Evolutionary conservation across 2,888 invertebrate species (phyloP).

Genomic region (Lasioglossum lativentre): DNA sequence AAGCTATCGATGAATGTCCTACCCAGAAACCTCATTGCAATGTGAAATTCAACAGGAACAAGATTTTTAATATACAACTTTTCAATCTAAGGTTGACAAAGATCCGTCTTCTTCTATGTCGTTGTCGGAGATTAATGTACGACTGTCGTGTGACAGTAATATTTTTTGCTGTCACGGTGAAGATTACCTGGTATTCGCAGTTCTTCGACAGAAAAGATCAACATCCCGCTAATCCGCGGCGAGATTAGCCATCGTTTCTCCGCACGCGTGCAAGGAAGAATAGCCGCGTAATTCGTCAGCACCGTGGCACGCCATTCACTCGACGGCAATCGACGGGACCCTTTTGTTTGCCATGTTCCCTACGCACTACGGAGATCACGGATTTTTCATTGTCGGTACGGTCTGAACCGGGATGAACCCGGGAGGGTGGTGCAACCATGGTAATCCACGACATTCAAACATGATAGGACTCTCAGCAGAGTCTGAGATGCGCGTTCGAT

Average conservation of each 20-base stretch:
- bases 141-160: not conserved
- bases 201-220: slow-evolving; percentile 15
- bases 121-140: not conserved
- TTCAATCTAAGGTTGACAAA: not conserved
- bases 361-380: slow-evolving; percentile 21
- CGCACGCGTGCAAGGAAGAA: slow-evolving; percentile 45
- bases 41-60: not conserved
- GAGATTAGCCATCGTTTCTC: slow-evolving; percentile 40
- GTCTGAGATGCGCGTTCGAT: not conserved
- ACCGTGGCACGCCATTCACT: slow-evolving; percentile 60
- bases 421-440: slow-evolving; percentile 2
- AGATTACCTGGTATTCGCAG: slow-evolving; percentile 14
- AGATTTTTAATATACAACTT: not conserved
- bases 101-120: not conserved
- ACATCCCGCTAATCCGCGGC: slow-evolving; percentile 37
- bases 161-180: not conserved
- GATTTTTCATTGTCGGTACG: slow-evolving; percentile 36
- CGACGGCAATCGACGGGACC: slow-evolving; percentile 50
- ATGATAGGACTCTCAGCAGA: not conserved
- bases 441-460: slow-evolving; percentile 14
- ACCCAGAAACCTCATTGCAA: not conserved
- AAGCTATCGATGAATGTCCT: not conserved
- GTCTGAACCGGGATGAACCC: slow-evolving; percentile 24
- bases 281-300: slow-evolving; percentile 63
- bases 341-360: slow-evolving; percentile 55